Conservation (phyloP, 2,888 invertebrate species). For the Tenthredo scrophulariae region DNA sequence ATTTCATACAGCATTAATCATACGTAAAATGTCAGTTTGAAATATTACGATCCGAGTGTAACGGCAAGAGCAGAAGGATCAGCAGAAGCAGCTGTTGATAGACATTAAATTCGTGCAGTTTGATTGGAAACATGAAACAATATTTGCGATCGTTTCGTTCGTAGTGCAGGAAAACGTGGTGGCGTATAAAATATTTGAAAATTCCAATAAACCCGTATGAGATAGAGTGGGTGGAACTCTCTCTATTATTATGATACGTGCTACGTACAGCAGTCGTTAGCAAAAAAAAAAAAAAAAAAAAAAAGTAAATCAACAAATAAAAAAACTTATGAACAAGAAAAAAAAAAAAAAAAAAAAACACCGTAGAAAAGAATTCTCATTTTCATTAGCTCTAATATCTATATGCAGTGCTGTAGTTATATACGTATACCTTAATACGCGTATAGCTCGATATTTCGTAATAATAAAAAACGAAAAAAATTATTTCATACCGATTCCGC, state of each 20-base stretch:
- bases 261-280: neutral
- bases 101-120: neutral
- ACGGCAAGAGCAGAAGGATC: neutral
- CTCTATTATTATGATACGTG: neutral
- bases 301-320: too few species aligned
- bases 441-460: neutral
- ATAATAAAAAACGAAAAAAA: neutral
- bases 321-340: conserved; percentile 36
- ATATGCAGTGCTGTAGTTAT: neutral
- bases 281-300: neutral
- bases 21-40: neutral
- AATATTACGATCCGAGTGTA: neutral
- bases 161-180: neutral
- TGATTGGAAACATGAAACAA: conserved; percentile 9
- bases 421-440: neutral
- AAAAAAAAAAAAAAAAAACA: conserved; percentile 3
- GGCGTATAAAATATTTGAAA: neutral
- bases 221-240: neutral
- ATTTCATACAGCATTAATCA: neutral
- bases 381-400: neutral
- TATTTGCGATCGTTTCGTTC: neutral
- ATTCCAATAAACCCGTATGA: neutral
- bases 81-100: neutral
- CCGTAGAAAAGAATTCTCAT: conserved; percentile 7
- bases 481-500: neutral